Evolutionary conservation across 1,140 invertebrate genomes (phyloP).

Genomic region (Drosophila watanabei): DNA sequence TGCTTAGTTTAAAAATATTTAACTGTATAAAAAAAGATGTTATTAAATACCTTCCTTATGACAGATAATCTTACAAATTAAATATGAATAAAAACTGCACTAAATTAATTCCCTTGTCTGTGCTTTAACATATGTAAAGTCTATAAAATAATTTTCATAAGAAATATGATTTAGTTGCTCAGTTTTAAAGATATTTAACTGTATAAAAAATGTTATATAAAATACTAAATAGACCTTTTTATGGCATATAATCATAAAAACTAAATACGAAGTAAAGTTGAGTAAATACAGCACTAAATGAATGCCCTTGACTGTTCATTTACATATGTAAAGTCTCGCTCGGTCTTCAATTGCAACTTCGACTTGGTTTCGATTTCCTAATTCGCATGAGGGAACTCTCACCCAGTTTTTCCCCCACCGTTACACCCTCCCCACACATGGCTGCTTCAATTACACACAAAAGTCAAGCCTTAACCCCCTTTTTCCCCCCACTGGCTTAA

Average conservation of each 20-base stretch:
- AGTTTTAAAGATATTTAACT: not conserved
- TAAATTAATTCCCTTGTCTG: too few relatives aligned
- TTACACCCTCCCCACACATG: slow-evolving; percentile 12
- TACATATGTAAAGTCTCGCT: slow-evolving; percentile 17
- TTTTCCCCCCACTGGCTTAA: not conserved
- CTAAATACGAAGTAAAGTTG: not conserved
- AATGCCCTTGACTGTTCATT: not conserved
- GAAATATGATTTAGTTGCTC: not conserved
- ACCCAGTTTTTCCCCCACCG: slow-evolving; percentile 41
- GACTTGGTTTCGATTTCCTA: slow-evolving; percentile 79
- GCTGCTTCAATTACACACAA: slow-evolving; percentile 82
- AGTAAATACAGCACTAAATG: not conserved
- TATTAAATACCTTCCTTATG: too few relatives aligned
- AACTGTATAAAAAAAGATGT: too few relatives aligned
- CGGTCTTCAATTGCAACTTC: slow-evolving; percentile 8
- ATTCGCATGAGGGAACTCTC: slow-evolving; percentile 60
- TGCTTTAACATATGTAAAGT: too few relatives aligned
- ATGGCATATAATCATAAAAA: not conserved
- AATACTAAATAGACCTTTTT: not conserved
- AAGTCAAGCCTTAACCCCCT: slow-evolving; percentile 55
- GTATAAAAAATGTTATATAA: too few relatives aligned
- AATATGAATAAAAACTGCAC: too few relatives aligned
- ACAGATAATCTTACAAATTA: too few relatives aligned
- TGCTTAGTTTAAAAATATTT: not conserved
- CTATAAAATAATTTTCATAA: too few relatives aligned